A percentile compares a stretch with the other conserved stretches of the same genome.
These are phyloP conservation scores for Horisme vitalbata DNA, from an alignment of 2,888 invertebrate genomes.

Conservation along the genomic window DNA sequence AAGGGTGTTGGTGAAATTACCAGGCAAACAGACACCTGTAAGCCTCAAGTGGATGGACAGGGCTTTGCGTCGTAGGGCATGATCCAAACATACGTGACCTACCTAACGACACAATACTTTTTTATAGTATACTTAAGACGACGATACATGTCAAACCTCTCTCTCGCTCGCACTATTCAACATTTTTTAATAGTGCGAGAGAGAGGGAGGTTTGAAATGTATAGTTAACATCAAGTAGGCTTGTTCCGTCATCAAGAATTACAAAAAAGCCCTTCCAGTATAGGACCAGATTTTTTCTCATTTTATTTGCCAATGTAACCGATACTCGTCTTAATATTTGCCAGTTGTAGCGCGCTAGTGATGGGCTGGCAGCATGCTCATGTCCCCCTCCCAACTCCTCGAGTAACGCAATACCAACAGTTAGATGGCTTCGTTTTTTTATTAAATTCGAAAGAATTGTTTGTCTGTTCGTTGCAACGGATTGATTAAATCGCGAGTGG, in stretches of 20 bases:
- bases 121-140: no score
- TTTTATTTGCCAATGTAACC: slow-evolving; percentile 55
- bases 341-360: slow-evolving; percentile 17
- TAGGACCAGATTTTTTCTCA: slow-evolving; percentile 35
- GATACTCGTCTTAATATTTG: slow-evolving; percentile 55
- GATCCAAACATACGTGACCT: no score
- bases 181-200: no score
- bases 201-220: no score
- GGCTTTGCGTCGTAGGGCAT: no score
- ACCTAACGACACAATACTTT: no score
- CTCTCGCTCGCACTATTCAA: no score
- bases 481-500: slow-evolving; percentile 29
- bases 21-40: no score
- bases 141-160: no score
- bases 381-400: slow-evolving; percentile 25
- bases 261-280: slow-evolving; percentile 7
- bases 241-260: not conserved
- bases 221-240: no score
- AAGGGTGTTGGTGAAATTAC: no score
- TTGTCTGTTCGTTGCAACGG: slow-evolving; percentile 37
- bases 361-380: slow-evolving; percentile 15
- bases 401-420: slow-evolving; percentile 43
- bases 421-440: slow-evolving; percentile 47
- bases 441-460: slow-evolving; percentile 46
- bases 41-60: no score